A percentile compares a stretch with the other conserved stretches of the same genome.
These are phyloP conservation scores for Galago senegalensis DNA, from an alignment of 2,797 vertebrate genomes.

Conservation along the genomic window DNA sequence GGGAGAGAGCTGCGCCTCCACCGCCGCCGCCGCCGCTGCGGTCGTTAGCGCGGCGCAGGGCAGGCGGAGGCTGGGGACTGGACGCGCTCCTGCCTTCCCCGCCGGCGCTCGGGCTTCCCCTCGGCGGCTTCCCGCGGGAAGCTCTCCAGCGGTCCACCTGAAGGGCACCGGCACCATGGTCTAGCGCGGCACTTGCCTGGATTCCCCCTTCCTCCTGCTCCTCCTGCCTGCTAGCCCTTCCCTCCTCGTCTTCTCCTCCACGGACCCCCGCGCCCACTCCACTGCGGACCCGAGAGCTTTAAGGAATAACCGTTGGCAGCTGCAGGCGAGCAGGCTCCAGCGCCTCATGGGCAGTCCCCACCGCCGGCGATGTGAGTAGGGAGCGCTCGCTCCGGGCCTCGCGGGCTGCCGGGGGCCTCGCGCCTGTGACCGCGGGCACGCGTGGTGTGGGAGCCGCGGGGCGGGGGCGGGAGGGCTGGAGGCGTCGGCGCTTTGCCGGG, in stretches of 20 bases:
- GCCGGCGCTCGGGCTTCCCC: conserved; percentile 65
- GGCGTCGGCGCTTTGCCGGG: not conserved
- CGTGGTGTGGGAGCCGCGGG: conserved; percentile 50
- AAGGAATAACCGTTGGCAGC: conserved; percentile 86
- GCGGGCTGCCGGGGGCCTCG: not conserved
- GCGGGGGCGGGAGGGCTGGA: not conserved
- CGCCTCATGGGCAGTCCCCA: conserved; percentile 94
- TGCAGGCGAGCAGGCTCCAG: conserved; percentile 76
- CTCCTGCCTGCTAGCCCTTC: not conserved
- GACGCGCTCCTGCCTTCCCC: conserved; percentile 64
- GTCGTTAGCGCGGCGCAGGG: conserved; percentile 73
- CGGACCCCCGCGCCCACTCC: conserved; percentile 69
- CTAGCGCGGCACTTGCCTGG: conserved; percentile 61
- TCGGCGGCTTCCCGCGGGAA: conserved; percentile 67
- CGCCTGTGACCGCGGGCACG: not conserved
- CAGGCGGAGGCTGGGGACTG: conserved; percentile 77
- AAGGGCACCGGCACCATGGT: conserved; percentile 80
- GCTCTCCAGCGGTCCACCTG: conserved; percentile 72
- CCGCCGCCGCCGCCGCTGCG: conserved; percentile 63
- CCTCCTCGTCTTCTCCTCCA: not conserved
- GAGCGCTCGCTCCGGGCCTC: not conserved
- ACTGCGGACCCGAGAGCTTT: conserved; percentile 82
- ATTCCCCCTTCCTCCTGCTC: conserved; percentile 29
- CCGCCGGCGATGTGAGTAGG: conserved; percentile 93
- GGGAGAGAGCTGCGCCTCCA: conserved; percentile 80